These are phyloP conservation scores for Amphiduros pacificus DNA, from an alignment of 2,888 invertebrate genomes.

Conservation along the genomic window DNA sequence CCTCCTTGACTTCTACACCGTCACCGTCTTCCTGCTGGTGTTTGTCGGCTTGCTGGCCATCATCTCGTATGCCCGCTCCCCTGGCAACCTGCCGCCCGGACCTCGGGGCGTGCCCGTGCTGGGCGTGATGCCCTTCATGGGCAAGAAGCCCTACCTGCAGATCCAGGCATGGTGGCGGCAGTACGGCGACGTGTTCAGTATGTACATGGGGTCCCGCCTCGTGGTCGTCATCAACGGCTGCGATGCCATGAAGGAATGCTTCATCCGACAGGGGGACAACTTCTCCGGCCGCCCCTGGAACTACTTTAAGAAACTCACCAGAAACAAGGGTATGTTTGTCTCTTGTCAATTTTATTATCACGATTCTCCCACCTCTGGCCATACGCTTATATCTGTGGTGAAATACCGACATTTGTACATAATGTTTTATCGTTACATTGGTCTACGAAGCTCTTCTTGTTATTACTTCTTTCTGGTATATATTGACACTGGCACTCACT, in stretches of 20 bases:
- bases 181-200: constrained; percentile 35
- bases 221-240: constrained; percentile 35
- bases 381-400: too few species aligned
- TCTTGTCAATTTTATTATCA: too few species aligned
- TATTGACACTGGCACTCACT: too few species aligned
- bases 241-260: constrained; percentile 32
- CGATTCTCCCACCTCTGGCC: too few species aligned
- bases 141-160: constrained; percentile 23
- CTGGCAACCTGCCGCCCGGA: constrained; percentile 25
- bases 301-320: constrained; percentile 31
- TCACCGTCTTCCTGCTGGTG: constrained; percentile 1
- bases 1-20: too few species aligned
- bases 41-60: constrained; percentile 8
- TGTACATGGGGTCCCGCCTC: constrained; percentile 32
- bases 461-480: too few species aligned
- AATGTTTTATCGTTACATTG: too few species aligned
- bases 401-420: too few species aligned
- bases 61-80: neutral
- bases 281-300: constrained; percentile 34
- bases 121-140: constrained; percentile 29
- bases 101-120: constrained; percentile 28
- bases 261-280: constrained; percentile 31
- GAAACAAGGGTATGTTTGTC: constrained; percentile 25
- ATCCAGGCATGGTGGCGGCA: constrained; percentile 29
- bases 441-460: too few species aligned